Evolutionary conservation across 2,888 invertebrate species (phyloP).

Genomic region (Ethmia dodecea): DNA sequence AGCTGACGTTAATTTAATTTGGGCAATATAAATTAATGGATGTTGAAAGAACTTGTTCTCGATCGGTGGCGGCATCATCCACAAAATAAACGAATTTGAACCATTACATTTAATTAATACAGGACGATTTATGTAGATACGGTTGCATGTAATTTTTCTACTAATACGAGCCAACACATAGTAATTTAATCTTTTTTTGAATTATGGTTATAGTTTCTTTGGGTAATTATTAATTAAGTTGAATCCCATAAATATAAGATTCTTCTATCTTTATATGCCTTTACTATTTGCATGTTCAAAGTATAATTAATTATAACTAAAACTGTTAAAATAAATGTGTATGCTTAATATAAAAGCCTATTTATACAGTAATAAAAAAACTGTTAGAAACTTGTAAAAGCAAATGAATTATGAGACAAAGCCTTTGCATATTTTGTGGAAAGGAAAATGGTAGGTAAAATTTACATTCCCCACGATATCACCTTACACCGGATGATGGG

Average conservation of each 20-base stretch:
- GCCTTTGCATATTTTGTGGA: no score
- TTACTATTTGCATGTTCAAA: slow-evolving; percentile 5
- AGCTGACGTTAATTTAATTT: slow-evolving; percentile 62
- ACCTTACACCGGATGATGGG: slow-evolving; percentile 66
- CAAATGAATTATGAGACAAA: no score
- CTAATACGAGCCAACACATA: slow-evolving; percentile 31
- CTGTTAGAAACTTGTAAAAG: no score
- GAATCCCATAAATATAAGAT: slow-evolving; percentile 24
- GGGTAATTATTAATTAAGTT: slow-evolving; percentile 31
- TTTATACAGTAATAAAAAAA: no score
- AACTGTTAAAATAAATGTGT: no score
- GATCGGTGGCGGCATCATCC: slow-evolving; percentile 40
- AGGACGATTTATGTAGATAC: slow-evolving; percentile 57
- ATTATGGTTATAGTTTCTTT: slow-evolving; percentile 47
- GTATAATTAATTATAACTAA: no score
- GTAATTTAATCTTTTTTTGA: slow-evolving; percentile 47
- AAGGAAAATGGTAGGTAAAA: no score
- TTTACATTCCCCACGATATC: slow-evolving; percentile 73
- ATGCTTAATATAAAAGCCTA: no score
- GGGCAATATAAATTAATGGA: slow-evolving; percentile 61
- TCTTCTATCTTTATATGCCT: slow-evolving; percentile 2
- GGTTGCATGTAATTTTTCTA: slow-evolving; percentile 53
- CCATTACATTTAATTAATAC: slow-evolving; percentile 67
- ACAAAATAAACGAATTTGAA: slow-evolving; percentile 51
- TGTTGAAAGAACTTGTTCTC: slow-evolving; percentile 50